Percentiles rank a stretch among this genome's conserved stretches.
phyloP scores from a whole-genome alignment of 2,113 vertebrate genomes.

The Cyphomyrus plagiostoma region DNA sequence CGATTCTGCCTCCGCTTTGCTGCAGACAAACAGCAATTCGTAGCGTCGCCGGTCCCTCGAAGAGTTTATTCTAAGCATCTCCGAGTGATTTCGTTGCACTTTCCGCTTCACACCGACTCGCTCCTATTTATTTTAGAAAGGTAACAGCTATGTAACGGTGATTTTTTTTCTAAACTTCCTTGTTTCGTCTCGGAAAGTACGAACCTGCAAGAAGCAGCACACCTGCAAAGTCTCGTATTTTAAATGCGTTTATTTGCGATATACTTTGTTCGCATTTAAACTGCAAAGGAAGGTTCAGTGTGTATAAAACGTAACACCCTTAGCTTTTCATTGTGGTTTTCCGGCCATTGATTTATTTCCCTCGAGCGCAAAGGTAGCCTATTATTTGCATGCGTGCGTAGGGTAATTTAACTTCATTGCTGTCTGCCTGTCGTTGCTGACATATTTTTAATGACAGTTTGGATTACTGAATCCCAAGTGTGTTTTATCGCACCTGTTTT shows the following conservation, averaged over 20 bases:
- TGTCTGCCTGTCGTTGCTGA: background rate
- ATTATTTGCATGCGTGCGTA: background rate
- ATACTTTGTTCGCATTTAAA: background rate
- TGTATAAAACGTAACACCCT: background rate
- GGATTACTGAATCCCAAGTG: background rate
- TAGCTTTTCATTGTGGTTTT: background rate
- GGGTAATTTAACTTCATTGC: background rate
- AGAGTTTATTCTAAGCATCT: constrained; percentile 34
- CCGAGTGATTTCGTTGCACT: constrained; percentile 29
- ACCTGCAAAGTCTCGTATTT: constrained; percentile 3
- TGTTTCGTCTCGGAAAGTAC: background rate
- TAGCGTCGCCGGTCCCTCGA: constrained; percentile 39
- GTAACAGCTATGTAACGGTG: background rate
- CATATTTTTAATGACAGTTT: background rate
- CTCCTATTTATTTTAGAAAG: background rate
- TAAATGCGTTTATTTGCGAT: background rate
- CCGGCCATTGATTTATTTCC: background rate
- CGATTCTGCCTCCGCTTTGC: constrained; percentile 53
- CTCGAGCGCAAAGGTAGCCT: background rate
- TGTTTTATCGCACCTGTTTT: constrained; percentile 4
- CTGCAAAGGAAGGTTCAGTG: background rate
- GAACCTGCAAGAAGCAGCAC: background rate
- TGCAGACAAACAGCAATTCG: constrained; percentile 43
- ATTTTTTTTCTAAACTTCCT: background rate
- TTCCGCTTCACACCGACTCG: constrained; percentile 13